Evolutionary conservation across 2,888 invertebrate species (phyloP), one percentile per base, ranked within the genome.

Genomic region (Agonopterix subpropinquella): DNA sequence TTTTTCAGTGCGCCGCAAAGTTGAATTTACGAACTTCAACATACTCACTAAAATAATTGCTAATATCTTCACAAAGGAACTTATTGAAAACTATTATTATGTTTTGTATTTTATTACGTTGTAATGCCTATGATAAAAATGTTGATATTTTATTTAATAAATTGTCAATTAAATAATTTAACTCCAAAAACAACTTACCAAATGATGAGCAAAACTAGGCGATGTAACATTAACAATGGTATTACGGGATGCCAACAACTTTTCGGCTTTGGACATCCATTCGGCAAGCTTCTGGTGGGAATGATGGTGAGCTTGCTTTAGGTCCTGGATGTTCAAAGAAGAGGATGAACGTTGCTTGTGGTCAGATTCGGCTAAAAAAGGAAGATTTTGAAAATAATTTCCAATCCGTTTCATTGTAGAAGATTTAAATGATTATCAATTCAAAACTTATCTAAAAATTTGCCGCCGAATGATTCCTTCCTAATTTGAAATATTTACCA

Each of bases 141-240:
- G n/a, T n/a, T n/a, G n/a, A n/a, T n/a, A n/a, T 28, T 28, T 28
- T 28, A 28, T 28, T 7, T 5, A 5, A 28, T 28, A 28, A 28
- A 28, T 28, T 28, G 28, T 5, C 28, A 18, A 18, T 28, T 7
- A 28, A 4, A 7, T 28, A 28, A 5, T 28, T 5, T 5, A 5
- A 28, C 7, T n/a, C 11, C n/a, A 15, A 28, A 41, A 10, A 35
- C 8, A 43, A 47, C 61, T 67, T 62, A 89, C 89, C 77, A 87
- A 63, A 59, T 84, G 75, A 53, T 87, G 85, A 0, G 76, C 80
- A 53, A 62, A 85, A 36, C 80, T 80, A 0, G 88, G 86, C 1
- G 80, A 59, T 0, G 73, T 69, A 1, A 47, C 47, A 36, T 74
- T 71, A 11, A 85, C 67, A 0, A 69, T 41, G 0, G 67, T 67